Evolutionary conservation across 2,888 invertebrate species (phyloP), one percentile per base, ranked within the genome.

Genomic region (Drosophila diplacantha): DNA sequence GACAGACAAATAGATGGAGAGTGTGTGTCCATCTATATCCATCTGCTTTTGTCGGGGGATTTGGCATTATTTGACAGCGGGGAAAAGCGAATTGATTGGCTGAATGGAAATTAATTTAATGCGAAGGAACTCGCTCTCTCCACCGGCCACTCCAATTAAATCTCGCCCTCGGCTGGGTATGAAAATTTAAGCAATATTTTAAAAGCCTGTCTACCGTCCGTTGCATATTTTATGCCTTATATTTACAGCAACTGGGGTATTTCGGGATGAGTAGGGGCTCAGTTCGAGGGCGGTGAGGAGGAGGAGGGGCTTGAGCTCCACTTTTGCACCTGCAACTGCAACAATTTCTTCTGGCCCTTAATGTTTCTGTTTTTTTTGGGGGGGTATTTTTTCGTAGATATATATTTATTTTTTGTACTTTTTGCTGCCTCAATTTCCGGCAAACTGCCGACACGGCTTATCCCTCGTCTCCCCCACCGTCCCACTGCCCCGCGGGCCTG

Each of bases 261-360:
- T 49, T 39, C 41, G 35, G 58, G 35, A 60, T 62, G 29, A 41
- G 22, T 16, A 8, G 29, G 18, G 14, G 18, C 29, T 29, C 44
- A 29, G 18, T 18, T 29, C 29, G 16, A 26, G 29, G 18, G 29
- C 4, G 16, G 12, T 3, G 11, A 44, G 18, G 14, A 16, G 22
- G 16, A 24, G 59, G 26, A 7, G 18, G 24, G 29, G 20, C 22
- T 14, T 39, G 60, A 35, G 50, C 34, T 29, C 35, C 43, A 51
- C 63, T 62, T 37, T 80, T 77, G 75, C 77, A 82, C 77, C 81
- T 77, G 80, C 80, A 69, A 69, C 77, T 73, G 76, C 80, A 72
- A 66, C 76, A 67, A 79, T 62, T 78, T 75, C 60, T 57, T 39
- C 29, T 43, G 35, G 32, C 34, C 26, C 64, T 43, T 24, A 31